Percentiles rank a stretch among this genome's conserved stretches.
These are phyloP conservation scores for Nothocercus julius DNA, from an alignment of 2,113 vertebrate genomes.

Conservation along the genomic window DNA sequence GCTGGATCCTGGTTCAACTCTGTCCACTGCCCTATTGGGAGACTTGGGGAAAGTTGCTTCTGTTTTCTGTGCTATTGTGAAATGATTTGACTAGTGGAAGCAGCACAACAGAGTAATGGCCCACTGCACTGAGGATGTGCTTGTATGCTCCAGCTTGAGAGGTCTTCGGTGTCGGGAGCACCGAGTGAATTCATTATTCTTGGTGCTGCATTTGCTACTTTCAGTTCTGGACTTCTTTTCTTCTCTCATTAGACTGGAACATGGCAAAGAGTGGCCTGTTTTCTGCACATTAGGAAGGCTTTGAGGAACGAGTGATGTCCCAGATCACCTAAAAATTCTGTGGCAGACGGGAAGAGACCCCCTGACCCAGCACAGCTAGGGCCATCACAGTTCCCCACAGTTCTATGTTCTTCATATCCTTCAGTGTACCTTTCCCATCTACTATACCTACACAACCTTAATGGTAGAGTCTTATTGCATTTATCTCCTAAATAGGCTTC, in stretches of 20 bases:
- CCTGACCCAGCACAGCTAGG: not conserved
- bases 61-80: not conserved
- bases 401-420: not conserved
- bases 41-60: not conserved
- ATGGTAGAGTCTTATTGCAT: not conserved
- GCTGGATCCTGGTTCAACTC: rapidly evolving
- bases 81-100: not conserved
- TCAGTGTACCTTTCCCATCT: not conserved
- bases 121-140: not conserved
- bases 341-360: not conserved
- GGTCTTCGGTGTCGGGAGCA: rapidly evolving
- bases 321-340: not conserved
- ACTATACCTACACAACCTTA: not conserved
- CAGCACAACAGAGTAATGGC: rapidly evolving
- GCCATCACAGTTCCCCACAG: not conserved
- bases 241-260: not conserved
- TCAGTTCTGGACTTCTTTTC: not conserved
- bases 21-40: not conserved
- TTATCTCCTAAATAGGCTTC: not conserved
- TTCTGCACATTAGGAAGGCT: rapidly evolving
- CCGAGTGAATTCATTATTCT: not conserved
- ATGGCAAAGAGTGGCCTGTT: not conserved
- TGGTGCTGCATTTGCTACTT: rapidly evolving
- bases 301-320: not conserved
- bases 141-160: not conserved